These are phyloP conservation scores for Nestor notabilis DNA, from an alignment of 2,113 vertebrate genomes.

Conservation along the genomic window DNA sequence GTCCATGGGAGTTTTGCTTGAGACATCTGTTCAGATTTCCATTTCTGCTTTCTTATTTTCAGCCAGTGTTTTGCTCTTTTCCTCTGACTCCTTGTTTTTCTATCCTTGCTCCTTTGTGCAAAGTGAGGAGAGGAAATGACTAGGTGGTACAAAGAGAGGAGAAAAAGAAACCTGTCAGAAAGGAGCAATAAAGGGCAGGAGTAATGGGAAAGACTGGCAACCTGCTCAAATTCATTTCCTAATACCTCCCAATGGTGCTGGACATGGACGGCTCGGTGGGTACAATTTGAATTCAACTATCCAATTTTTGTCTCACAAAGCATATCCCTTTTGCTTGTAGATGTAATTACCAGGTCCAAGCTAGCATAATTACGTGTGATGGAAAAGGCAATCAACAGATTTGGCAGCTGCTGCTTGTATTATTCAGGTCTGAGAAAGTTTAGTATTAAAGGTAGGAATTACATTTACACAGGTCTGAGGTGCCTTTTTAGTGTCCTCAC, in stretches of 20 bases:
- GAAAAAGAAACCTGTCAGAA: not conserved
- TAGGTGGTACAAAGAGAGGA: not conserved
- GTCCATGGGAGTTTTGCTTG: not conserved
- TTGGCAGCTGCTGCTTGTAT: not conserved
- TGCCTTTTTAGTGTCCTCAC: not conserved
- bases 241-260: not conserved
- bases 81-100: not conserved
- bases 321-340: not conserved
- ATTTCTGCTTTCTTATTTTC: not conserved
- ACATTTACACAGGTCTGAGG: not conserved
- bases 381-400: not conserved
- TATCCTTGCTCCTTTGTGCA: not conserved
- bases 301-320: not conserved
- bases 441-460: not conserved
- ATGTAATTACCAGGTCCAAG: not conserved
- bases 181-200: not conserved
- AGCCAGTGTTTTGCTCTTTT: not conserved
- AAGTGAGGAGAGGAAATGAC: not conserved
- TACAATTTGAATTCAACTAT: not conserved
- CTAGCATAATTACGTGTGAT: not conserved
- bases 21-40: constrained; percentile 26
- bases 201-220: not conserved
- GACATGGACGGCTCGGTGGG: not conserved
- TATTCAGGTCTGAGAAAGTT: not conserved
- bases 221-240: not conserved